These are phyloP conservation scores for Dasysyrphus tricinctus DNA, from an alignment of 2,888 invertebrate species.

Conservation along the genomic window DNA sequence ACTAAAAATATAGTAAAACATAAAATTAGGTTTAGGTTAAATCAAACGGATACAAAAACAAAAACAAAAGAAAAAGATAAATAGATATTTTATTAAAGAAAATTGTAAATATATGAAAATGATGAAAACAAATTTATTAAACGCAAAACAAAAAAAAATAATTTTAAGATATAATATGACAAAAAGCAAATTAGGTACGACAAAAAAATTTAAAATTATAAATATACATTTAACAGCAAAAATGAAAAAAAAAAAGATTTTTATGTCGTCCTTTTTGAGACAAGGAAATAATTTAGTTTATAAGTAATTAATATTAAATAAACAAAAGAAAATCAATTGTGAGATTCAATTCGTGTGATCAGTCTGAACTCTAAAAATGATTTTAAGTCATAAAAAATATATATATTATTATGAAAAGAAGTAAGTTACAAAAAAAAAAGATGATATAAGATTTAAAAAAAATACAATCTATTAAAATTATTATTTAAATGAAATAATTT, in stretches of 20 bases:
- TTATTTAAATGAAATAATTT: conserved; percentile 70
- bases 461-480: conserved; percentile 51
- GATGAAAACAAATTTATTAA: conserved; percentile 60
- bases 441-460: conserved; percentile 49
- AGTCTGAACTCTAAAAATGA: conserved; percentile 72
- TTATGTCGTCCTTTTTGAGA: conserved; percentile 68
- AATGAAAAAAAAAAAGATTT: conserved; percentile 41
- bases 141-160: conserved; percentile 31
- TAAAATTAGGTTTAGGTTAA: conserved; percentile 45
- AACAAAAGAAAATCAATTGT: conserved; percentile 67
- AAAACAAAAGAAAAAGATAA: conserved; percentile 22
- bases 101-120: conserved; percentile 64
- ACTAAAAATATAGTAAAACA: conserved; percentile 36
- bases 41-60: conserved; percentile 26
- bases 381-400: conserved; percentile 70
- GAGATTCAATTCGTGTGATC: conserved; percentile 75
- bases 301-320: conserved; percentile 20
- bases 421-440: conserved; percentile 40
- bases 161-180: conserved; percentile 41
- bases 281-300: conserved; percentile 71
- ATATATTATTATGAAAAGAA: conserved; percentile 65
- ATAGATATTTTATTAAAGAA: conserved; percentile 71
- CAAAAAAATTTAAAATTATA: conserved; percentile 52
- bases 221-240: conserved; percentile 50
- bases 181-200: conserved; percentile 13